phyloP scores from a whole-genome alignment of 2,797 vertebrate species.

The Phylloscopus collybita region DNA sequence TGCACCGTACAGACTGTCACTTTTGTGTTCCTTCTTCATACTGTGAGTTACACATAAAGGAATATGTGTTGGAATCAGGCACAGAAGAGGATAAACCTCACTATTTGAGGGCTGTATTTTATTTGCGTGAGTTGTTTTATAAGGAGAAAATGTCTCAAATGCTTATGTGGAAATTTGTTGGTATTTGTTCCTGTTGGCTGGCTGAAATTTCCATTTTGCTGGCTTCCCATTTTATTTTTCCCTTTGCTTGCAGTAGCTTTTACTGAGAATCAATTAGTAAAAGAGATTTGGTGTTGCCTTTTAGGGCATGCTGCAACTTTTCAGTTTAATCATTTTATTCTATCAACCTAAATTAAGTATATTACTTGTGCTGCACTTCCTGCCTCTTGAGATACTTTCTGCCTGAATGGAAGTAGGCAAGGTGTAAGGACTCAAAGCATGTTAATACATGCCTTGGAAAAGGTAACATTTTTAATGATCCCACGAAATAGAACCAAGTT shows the following conservation, averaged over 20 bases:
- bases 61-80: neutral
- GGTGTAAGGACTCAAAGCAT: neutral
- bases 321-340: neutral
- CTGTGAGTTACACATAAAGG: neutral
- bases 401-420: neutral
- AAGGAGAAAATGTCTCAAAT: neutral
- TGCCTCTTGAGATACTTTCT: neutral
- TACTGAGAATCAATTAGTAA: neutral
- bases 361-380: neutral
- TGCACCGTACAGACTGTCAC: rapidly evolving
- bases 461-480: neutral
- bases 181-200: neutral
- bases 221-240: neutral
- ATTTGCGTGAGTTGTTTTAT: neutral
- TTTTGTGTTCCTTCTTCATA: neutral
- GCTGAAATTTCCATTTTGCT: neutral
- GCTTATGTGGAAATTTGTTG: neutral
- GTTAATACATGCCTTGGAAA: neutral
- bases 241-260: neutral
- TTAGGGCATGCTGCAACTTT: neutral
- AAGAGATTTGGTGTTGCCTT: constrained; percentile 13
- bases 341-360: neutral
- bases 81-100: neutral
- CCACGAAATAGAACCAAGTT: neutral
- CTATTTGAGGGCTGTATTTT: neutral